Evolutionary conservation across 2,113 vertebrate genomes (phyloP).

Genomic region (Cranoglanis bouderius): DNA sequence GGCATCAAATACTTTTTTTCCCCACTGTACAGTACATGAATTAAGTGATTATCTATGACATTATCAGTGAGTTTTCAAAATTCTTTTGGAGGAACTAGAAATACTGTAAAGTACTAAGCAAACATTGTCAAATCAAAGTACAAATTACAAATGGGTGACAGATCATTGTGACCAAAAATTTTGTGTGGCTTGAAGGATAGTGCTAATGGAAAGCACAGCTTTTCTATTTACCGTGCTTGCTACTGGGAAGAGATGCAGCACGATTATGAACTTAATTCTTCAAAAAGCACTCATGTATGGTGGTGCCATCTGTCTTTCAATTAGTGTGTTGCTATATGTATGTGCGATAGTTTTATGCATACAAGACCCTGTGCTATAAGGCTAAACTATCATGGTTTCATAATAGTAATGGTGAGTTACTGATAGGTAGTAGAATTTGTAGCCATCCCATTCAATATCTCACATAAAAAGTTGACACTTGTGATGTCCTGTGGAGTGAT

Average conservation of each 20-base stretch:
- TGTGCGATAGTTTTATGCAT: neutral
- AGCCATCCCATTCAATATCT: neutral
- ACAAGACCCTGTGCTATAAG: neutral
- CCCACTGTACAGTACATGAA: too few species aligned
- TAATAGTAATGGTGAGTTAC: neutral
- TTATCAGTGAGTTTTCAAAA: too few species aligned
- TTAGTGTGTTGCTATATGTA: neutral
- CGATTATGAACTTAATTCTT: neutral
- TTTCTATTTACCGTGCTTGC: neutral
- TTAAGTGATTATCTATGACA: too few species aligned
- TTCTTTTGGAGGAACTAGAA: too few species aligned
- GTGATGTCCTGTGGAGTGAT: neutral
- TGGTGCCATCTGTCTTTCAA: neutral
- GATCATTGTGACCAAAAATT: neutral
- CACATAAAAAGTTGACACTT: neutral
- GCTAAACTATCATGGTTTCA: neutral
- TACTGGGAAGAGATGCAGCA: neutral
- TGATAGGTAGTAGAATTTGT: neutral
- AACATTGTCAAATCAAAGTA: neutral
- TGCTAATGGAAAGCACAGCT: neutral
- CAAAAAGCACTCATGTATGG: neutral
- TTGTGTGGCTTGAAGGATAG: neutral
- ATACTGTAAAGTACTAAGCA: neutral
- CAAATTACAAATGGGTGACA: neutral
- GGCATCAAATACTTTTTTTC: too few species aligned